Evolutionary conservation across 1,140 invertebrate genomes (phyloP), one percentile per base, ranked within the genome.

Genomic region (Helicoverpa zea): DNA sequence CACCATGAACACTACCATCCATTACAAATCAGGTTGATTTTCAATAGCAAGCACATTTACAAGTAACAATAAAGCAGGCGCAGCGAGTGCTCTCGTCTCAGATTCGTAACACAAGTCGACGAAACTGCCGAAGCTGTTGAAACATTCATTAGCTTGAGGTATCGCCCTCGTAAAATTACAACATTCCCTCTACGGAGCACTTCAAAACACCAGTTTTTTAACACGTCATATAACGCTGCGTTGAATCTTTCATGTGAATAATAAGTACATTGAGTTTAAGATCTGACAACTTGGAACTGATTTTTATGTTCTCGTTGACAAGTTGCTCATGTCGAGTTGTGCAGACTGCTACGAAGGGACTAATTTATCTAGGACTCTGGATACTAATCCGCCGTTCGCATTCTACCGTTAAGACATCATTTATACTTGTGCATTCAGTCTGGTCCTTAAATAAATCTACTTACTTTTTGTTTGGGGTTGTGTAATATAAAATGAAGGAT

Each of bases 211-310:
- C 54, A 16, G 64, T 73, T 83, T 80, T 84, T 86, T 84, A 82
- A 85, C 82, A 75, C 58, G 80, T 83, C 79, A 87, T 83, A 85
- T 88, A 76, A 82, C 74, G 83, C 83, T 83, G 85, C 86, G 83
- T 86, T 91, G 90, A 90, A 91, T 91, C 66, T 89, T 91, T 87
- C 86, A 91, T 91, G 84, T 83, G 85, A 82, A 87, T 90, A 87
- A 84, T 81, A 84, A 54, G n/a, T 30, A 59, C 43, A 70, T 30
- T 52, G 2, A 29, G 49, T 52, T 30, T 68, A 68, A 68, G 16
- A 16, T 4, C 30, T 49, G 43, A 12, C 10, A 7, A 47, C n/a
- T 47, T 43, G 11, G 18, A 59, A 59, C 23, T 61, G 58, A 61
- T 61, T 61, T 61, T 13, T 61, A 61, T 13, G 58, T 14, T 23